Evolutionary conservation across 2,797 vertebrate genomes (phyloP), one percentile per base, ranked within the genome.

Genomic region (Crypturellus tataupa): DNA sequence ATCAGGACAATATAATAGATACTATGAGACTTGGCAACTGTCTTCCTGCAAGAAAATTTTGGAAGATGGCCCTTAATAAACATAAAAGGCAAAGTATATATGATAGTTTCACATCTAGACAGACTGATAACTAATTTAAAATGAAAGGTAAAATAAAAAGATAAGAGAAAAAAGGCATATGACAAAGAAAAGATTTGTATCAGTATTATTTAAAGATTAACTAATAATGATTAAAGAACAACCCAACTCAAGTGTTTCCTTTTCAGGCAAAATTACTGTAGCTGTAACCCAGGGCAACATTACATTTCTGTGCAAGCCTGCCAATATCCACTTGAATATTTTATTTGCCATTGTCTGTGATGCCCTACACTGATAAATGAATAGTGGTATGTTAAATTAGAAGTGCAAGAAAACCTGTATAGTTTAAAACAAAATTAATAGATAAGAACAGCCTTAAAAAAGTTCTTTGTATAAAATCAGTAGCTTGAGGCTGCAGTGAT

Each of bases 231-330:
- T 87, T 93, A 96, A 95, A 96, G 81, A 96, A 83, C 39, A 95
- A 88, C 21, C 33, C 94, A 94, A 90, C 75, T 94, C 65, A 87
- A 56, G 59, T 77, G 87, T 96, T 97, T 97, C 89, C 78, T 96
- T 92, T 96, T 92, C 95, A 97, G 84, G 83, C 94, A 96, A 96
- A 98, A 97, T 97, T 95, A 97, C 76, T 96, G 60, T 40, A 96
- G 59, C 64, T 95, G 72, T 96, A 94, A 95, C 94, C 94, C 73
- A 95, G 85, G 82, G 95, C 94, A 97, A 93, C 46, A 72, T 91
- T 96, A 62, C 35, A 94, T 93, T 93, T 94, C 81, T 93, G 31
- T 85, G 87, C 46, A 72, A 60, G 80, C 84, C 82, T 97, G 97
- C 97, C 93, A 98, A 91, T 68, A 94, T 85, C 60, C 63, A 83